Evolutionary conservation across 2,888 invertebrate genomes (phyloP).

Genomic region (Hypselothyrea guttata): DNA sequence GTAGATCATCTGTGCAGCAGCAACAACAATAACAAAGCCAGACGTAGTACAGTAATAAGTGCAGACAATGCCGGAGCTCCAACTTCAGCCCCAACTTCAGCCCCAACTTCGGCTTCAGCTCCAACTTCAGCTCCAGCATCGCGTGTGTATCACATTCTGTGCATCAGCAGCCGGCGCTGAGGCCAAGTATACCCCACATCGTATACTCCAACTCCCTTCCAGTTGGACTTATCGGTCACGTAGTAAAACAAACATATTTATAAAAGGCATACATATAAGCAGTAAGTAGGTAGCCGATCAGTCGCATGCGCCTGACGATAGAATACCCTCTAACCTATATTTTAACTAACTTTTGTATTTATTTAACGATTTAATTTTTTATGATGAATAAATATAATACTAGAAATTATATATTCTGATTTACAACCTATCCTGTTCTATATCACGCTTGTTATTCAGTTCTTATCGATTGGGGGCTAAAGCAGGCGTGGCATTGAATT

Average conservation of each 20-base stretch:
- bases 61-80: slow-evolving; percentile 41
- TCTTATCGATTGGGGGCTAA: too few relatives aligned
- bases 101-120: slow-evolving; percentile 15
- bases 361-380: too few relatives aligned
- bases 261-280: slow-evolving; percentile 48
- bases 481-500: too few relatives aligned
- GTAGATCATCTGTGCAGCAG: slow-evolving; percentile 67
- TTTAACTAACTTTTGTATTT: too few relatives aligned
- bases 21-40: slow-evolving; percentile 22
- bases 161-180: slow-evolving; percentile 65
- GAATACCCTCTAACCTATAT: too few relatives aligned
- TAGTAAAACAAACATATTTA: slow-evolving; percentile 82
- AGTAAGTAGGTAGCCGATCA: slow-evolving; percentile 23
- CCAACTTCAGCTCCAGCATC: slow-evolving; percentile 31
- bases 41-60: slow-evolving; percentile 45
- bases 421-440: too few relatives aligned
- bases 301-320: too few relatives aligned
- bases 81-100: slow-evolving; percentile 21
- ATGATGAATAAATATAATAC: too few relatives aligned
- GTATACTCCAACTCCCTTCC: too few relatives aligned
- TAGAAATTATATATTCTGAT: too few relatives aligned
- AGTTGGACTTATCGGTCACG: slow-evolving; percentile 79
- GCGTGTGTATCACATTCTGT: slow-evolving; percentile 72
- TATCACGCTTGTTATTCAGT: too few relatives aligned
- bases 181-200: neutral